These are phyloP conservation scores for Bradypodion ventrale DNA, from an alignment of 2,797 vertebrate species.

Conservation along the genomic window DNA sequence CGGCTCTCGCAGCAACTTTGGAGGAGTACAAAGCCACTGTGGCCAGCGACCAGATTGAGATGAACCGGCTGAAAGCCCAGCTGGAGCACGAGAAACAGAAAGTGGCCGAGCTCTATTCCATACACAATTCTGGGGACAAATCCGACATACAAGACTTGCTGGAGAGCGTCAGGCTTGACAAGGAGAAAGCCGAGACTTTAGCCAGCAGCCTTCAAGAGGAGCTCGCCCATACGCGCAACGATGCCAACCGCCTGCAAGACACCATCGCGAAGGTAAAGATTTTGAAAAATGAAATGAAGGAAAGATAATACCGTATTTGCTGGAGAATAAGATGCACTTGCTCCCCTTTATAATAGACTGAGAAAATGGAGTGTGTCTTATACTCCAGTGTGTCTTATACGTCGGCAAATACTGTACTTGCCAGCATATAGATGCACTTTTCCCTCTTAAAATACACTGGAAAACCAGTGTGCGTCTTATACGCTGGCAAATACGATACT, in stretches of 20 bases:
- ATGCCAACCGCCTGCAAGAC: constrained; percentile 87
- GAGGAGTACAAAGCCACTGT: constrained; percentile 89
- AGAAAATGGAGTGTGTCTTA: too few species aligned
- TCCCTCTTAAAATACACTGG: too few species aligned
- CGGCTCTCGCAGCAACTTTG: constrained; percentile 79
- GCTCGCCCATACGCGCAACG: constrained; percentile 84
- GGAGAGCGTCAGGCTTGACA: constrained; percentile 89
- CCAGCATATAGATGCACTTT: too few species aligned
- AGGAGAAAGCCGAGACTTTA: constrained; percentile 90
- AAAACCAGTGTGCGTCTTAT: too few species aligned
- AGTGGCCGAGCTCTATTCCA: constrained; percentile 90
- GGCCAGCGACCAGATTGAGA: constrained; percentile 87
- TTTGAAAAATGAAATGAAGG: background rate
- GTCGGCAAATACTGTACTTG: too few species aligned
- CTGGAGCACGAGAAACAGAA: constrained; percentile 94
- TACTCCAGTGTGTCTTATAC: too few species aligned
- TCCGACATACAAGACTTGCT: constrained; percentile 92
- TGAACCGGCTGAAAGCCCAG: constrained; percentile 87
- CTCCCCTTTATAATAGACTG: too few species aligned
- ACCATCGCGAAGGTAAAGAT: constrained; percentile 86
- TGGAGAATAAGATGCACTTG: too few species aligned
- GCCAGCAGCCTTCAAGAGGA: constrained; percentile 88
- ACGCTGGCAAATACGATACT: too few species aligned
- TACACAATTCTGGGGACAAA: constrained; percentile 91
- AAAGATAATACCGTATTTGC: too few species aligned